phyloP scores from a whole-genome alignment of 2,888 invertebrate genomes.

The Entomobrya multifasciata region DNA sequence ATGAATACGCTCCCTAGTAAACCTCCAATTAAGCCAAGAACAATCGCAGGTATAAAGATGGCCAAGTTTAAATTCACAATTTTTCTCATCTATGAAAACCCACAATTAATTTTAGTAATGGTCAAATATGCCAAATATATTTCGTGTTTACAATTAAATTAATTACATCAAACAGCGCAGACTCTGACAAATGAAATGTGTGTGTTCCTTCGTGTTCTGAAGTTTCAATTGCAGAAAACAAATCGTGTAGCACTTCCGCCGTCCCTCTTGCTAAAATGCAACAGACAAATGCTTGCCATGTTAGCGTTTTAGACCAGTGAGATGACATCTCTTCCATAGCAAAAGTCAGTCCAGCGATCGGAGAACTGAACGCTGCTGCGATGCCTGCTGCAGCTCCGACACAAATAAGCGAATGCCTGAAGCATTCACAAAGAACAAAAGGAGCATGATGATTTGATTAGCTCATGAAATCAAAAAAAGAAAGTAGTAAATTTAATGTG shows the following conservation, averaged over 20 bases:
- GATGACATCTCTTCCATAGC: slow-evolving; percentile 83
- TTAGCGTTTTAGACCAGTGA: slow-evolving; percentile 82
- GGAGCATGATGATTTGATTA: no score
- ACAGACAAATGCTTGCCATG: slow-evolving; percentile 82
- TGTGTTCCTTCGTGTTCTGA: slow-evolving; percentile 38
- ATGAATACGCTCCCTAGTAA: slow-evolving; percentile 81
- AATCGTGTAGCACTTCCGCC: slow-evolving; percentile 73
- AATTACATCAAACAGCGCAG: slow-evolving; percentile 77
- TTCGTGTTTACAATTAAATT: not conserved
- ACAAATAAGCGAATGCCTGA: slow-evolving; percentile 77
- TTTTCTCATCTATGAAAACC: slow-evolving; percentile 80
- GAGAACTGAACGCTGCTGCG: slow-evolving; percentile 82
- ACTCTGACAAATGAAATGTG: slow-evolving; percentile 74
- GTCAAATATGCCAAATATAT: not conserved
- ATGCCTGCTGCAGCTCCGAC: slow-evolving; percentile 82
- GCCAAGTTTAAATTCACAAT: slow-evolving; percentile 81
- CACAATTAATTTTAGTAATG: slow-evolving; percentile 26
- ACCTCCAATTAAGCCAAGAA: slow-evolving; percentile 82
- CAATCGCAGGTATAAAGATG: slow-evolving; percentile 81
- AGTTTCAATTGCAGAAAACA: slow-evolving; percentile 56
- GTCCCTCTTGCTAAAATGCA: slow-evolving; percentile 81
- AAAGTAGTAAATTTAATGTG: no score
- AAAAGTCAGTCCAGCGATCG: slow-evolving; percentile 82
- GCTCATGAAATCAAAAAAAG: no score
- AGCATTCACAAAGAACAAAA: no score